Percentiles rank a stretch among this genome's conserved stretches.
Evolutionary conservation across 2,888 invertebrate species (phyloP).

Genomic region (Amaurobius ferox): DNA sequence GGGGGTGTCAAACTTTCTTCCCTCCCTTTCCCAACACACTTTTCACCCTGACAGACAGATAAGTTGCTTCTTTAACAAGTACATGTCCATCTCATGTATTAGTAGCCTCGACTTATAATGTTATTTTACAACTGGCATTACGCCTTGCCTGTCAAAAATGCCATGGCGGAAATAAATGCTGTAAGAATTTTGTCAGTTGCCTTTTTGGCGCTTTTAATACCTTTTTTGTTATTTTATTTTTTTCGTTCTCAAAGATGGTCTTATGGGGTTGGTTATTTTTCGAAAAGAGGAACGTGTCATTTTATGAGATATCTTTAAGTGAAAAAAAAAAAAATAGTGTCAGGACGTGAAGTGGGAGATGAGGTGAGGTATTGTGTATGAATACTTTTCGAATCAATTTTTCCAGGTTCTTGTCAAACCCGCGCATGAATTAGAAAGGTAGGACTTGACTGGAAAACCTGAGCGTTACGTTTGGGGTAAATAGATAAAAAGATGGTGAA

Average conservation of each 20-base stretch:
- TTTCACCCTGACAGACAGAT: conserved; percentile 43
- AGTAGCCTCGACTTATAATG: conserved; percentile 52
- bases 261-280: not conserved
- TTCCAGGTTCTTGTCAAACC: not conserved
- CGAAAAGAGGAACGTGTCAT: not conserved
- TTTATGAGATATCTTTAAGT: not conserved
- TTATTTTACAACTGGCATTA: conserved; percentile 67
- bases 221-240: conserved; percentile 15
- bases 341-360: not conserved
- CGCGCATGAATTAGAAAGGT: not conserved
- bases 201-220: conserved; percentile 17
- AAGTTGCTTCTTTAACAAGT: conserved; percentile 34
- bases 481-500: no score
- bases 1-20: conserved; percentile 37
- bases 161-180: conserved; percentile 56
- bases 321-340: conserved; percentile 6
- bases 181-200: conserved; percentile 57
- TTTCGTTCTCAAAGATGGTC: not conserved
- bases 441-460: no score
- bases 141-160: conserved; percentile 54
- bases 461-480: no score
- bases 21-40: conserved; percentile 7
- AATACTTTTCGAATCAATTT: not conserved
- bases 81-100: conserved; percentile 38
- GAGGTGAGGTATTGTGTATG: not conserved